Evolutionary conservation across 2,888 invertebrate genomes (phyloP).

Genomic region (Eupeodes latifasciatus): DNA sequence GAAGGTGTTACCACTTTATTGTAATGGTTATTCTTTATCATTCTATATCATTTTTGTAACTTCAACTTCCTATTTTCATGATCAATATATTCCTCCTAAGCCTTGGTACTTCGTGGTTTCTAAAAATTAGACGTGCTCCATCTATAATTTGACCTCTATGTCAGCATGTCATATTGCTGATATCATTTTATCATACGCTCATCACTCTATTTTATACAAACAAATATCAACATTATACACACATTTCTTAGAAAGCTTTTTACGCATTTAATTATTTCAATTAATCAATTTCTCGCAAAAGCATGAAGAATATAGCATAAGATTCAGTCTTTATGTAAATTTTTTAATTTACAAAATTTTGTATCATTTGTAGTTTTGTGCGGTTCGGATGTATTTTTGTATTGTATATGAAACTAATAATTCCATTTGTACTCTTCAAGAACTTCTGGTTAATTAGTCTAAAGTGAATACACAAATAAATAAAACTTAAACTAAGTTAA

Average conservation of each 20-base stretch:
- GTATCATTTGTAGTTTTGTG: neutral
- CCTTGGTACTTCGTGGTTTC: too few species aligned
- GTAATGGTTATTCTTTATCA: too few species aligned
- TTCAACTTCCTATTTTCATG: too few species aligned
- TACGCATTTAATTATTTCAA: slow-evolving; percentile 43
- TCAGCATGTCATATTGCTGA: neutral
- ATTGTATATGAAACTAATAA: neutral
- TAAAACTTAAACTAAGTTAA: too few species aligned
- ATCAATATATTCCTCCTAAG: too few species aligned
- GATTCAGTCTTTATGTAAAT: slow-evolving; percentile 36
- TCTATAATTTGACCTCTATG: too few species aligned
- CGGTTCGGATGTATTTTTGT: neutral
- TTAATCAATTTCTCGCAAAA: slow-evolving; percentile 35
- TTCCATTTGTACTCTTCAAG: neutral
- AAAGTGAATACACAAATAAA: too few species aligned
- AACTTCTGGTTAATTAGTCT: too few species aligned
- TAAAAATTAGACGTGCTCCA: too few species aligned
- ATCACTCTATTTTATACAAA: slow-evolving; percentile 1
- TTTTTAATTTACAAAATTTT: neutral
- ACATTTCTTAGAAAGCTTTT: slow-evolving; percentile 23
- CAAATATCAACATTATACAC: neutral
- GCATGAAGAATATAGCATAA: slow-evolving; percentile 4
- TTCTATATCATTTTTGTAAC: too few species aligned
- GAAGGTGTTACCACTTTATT: too few species aligned
- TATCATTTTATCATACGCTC: slow-evolving; percentile 22